Evolutionary conservation across 2,888 invertebrate species (phyloP).

Genomic region (Aspidiotus destructor): DNA sequence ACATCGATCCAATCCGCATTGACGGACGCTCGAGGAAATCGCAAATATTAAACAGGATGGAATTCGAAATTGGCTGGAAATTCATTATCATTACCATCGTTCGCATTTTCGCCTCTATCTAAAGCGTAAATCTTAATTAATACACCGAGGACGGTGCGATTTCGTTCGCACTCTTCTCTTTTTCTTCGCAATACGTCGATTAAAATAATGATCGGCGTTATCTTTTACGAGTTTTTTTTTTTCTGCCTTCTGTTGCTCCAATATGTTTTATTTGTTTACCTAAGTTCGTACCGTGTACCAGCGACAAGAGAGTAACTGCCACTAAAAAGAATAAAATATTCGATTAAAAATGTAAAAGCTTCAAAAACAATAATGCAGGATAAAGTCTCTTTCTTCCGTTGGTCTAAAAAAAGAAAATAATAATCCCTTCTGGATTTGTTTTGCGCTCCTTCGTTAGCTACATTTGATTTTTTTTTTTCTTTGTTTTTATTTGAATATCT

Average conservation of each 20-base stretch:
- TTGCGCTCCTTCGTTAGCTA: neutral
- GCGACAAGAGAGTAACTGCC: slow-evolving; percentile 4
- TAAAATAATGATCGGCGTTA: neutral
- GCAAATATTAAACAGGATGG: too few relatives aligned
- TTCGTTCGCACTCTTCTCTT: too few relatives aligned
- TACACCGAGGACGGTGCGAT: too few relatives aligned
- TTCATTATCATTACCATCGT: too few relatives aligned
- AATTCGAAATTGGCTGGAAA: too few relatives aligned
- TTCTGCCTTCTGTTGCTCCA: slow-evolving; percentile 13
- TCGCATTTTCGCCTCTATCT: too few relatives aligned
- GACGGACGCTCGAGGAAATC: too few relatives aligned
- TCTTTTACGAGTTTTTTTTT: slow-evolving; percentile 24
- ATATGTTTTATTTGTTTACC: slow-evolving; percentile 24
- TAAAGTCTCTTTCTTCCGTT: slow-evolving; percentile 33
- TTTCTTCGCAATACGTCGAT: slow-evolving; percentile 37
- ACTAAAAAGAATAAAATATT: neutral
- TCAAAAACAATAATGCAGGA: too few relatives aligned
- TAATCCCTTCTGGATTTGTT: slow-evolving; percentile 23
- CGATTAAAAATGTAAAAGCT: too few relatives aligned
- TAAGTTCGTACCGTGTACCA: neutral
- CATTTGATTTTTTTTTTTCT: slow-evolving; percentile 25
- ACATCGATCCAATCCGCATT: too few relatives aligned
- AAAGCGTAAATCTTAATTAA: too few relatives aligned
- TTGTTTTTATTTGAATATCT: slow-evolving; percentile 36
- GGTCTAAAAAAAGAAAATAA: slow-evolving; percentile 13